These are phyloP conservation scores for Sander lucioperca DNA, from an alignment of 2,113 vertebrate genomes.

Conservation along the genomic window DNA sequence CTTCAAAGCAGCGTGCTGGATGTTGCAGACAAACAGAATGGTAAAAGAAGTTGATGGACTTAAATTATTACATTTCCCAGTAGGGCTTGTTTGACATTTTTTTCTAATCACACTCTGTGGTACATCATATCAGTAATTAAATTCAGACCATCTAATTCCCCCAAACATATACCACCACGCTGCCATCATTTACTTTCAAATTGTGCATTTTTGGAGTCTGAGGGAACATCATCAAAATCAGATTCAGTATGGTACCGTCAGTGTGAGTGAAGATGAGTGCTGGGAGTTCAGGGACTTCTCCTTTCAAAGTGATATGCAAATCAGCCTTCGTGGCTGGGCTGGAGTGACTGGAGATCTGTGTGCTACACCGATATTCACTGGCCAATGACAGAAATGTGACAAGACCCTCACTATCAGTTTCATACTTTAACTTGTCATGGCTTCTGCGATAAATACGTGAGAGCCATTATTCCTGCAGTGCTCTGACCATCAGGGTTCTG, in stretches of 20 bases:
- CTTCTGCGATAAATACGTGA: background rate
- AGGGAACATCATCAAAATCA: background rate
- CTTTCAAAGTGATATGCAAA: slow-evolving; percentile 20
- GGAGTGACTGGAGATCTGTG: background rate
- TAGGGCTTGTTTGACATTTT: slow-evolving; percentile 35
- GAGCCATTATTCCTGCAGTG: slow-evolving; percentile 15
- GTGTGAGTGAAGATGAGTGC: background rate
- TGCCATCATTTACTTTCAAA: slow-evolving; percentile 29
- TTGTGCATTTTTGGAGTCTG: slow-evolving; percentile 6
- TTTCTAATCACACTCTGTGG: slow-evolving; percentile 19
- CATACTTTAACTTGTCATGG: slow-evolving; percentile 17
- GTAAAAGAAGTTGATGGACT: slow-evolving; percentile 35
- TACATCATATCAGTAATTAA: slow-evolving; percentile 13
- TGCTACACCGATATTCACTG: background rate
- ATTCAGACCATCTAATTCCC: slow-evolving; percentile 7
- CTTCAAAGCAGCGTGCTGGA: slow-evolving; percentile 38
- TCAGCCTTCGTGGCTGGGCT: background rate
- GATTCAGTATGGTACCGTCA: background rate
- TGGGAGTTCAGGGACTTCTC: background rate
- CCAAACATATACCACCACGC: slow-evolving; percentile 3
- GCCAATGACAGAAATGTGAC: slow-evolving; percentile 7
- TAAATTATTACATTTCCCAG: slow-evolving; percentile 46
- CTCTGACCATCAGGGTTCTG: background rate
- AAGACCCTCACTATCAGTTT: background rate
- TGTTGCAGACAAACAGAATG: slow-evolving; percentile 43